These are phyloP conservation scores for human DNA, from an alignment of 2,113 vertebrate genomes.

Conservation along the genomic window DNA sequence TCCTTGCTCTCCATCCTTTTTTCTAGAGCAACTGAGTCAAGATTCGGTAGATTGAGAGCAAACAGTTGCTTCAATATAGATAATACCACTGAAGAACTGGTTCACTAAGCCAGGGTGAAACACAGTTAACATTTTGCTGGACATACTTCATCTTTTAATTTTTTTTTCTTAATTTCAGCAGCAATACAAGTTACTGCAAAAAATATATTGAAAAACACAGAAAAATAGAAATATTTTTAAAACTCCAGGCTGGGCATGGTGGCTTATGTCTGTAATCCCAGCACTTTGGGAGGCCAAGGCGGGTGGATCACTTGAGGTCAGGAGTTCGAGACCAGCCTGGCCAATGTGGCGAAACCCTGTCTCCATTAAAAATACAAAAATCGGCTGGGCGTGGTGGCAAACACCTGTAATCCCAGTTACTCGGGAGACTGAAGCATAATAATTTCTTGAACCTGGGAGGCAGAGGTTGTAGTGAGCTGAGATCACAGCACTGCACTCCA, in stretches of 20 bases:
- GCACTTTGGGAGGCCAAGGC: too few relatives aligned
- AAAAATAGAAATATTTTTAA: neutral
- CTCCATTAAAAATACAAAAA: too few relatives aligned
- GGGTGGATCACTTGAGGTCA: too few relatives aligned
- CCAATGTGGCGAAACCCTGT: too few relatives aligned
- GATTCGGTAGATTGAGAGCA: neutral
- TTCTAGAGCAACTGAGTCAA: neutral
- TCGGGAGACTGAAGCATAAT: too few relatives aligned
- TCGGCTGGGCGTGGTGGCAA: accelerated
- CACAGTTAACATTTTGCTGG: neutral
- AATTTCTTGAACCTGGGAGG: too few relatives aligned
- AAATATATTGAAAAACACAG: neutral
- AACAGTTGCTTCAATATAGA: neutral
- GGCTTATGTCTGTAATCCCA: too few relatives aligned
- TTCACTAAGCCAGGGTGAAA: neutral
- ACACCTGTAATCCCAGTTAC: too few relatives aligned
- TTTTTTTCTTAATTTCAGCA: neutral
- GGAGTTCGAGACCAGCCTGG: too few relatives aligned
- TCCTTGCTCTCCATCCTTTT: neutral
- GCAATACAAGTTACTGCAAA: neutral
- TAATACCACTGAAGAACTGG: neutral
- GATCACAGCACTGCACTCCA: too few relatives aligned
- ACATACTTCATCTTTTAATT: neutral
- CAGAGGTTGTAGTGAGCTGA: too few relatives aligned
- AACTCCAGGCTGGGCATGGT: too few relatives aligned